Base-by-base conservation (phyloP, 2,888 invertebrate genomes). In the Hydriomena furcata region DNA sequence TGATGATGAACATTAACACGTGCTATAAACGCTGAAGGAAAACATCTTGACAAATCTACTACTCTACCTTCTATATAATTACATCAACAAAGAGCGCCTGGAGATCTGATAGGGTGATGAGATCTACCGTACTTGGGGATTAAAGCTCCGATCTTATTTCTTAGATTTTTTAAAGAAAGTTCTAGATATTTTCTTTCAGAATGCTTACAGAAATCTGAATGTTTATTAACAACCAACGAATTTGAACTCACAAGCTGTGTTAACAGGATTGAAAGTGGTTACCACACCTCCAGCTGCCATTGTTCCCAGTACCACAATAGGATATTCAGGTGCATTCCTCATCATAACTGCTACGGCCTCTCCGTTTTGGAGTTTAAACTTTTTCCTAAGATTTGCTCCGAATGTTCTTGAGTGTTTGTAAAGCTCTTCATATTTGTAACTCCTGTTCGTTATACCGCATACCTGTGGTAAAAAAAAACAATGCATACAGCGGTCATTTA, bases 301-400 rank as follows among this genome's bases (percentile, higher is more conserved):
- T 23, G 91, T 80, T 0, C 94, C 95, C 47, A 94, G 75, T 1
- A 91, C 68, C 1, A 91, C 90, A 7, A 94, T 86, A 0, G 93
- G 91, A 66, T 92, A 94, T 73, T 96, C 96, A 0, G 95, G 95
- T 23, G 91, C 66, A 75, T 96, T 96, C 5, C 94, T 94, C 55
- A 95, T 71, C 43, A 94, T 89, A 11, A 95, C 55, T 0, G 93
- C 94, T 7, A 95, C 69, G 0, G 93, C 91, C 64, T 95, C 94
- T 0, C 93, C 92, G 37, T 91, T 84, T 48, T 80, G 80, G 1
- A 95, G 66, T 44, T 93, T 92, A 21, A 94, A 91, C 63, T 93
- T 92, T 23, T 85, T 86, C 52, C 93, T 89, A 21, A 95, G 81
- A 53, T 92, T 91, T 0, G 92, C 91, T 0, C 92, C 92, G 24